Base-by-base conservation (phyloP, 35 echinoderm and acorn worm species). In the Diadema setosum region DNA sequence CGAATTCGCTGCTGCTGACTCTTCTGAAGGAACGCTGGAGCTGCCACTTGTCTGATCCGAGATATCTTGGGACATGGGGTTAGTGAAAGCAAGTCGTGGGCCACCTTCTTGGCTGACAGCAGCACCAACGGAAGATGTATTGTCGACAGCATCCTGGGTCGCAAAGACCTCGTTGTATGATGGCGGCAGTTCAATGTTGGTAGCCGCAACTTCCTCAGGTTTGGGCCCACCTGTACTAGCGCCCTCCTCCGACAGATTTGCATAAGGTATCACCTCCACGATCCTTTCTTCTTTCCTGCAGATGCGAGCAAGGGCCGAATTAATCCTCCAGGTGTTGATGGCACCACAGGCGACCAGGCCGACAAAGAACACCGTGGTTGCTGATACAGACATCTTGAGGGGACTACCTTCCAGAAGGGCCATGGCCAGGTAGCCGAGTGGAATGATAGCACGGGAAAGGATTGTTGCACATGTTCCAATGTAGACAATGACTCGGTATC, bases 301-400 rank as follows among this genome's bases (percentile, higher is more conserved):
- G 40, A 78, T 39, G 33, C 73, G 73, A 24, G 73, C 33, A 43
- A 78, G 9, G 25, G 73, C 73, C 40, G 73, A 39, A 24, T 78
- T 78, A 21, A 78, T 41, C 73, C 40, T 78, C 73, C 73, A 78
- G 0, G 73, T 78, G 37, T 78, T 78, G 73, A 78, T 78, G 73
- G 73, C 73, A 24, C 73, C 73, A 41, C 73, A 78, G 8, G 73
- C 73, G 73, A 78, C 73, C 24, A 78, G 73, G 4, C 73, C 73
- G 73, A 78, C 73, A 41, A 78, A 78, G 73, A 78, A 78, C 21
- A 78, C 73, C 8, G 73, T 78, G 14, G 40, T 44, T 8, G 73
- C 33, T 23, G 73, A 78, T 14, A 78, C 37, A 17, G 73, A 78
- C 73, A 78, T 78, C 37, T 78, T 78, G 27, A 78, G 37, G n/a